Evolutionary conservation across 2,113 vertebrate species (phyloP), one percentile per base, ranked within the genome.

Genomic region (Chaetorhynchus papuensis): DNA sequence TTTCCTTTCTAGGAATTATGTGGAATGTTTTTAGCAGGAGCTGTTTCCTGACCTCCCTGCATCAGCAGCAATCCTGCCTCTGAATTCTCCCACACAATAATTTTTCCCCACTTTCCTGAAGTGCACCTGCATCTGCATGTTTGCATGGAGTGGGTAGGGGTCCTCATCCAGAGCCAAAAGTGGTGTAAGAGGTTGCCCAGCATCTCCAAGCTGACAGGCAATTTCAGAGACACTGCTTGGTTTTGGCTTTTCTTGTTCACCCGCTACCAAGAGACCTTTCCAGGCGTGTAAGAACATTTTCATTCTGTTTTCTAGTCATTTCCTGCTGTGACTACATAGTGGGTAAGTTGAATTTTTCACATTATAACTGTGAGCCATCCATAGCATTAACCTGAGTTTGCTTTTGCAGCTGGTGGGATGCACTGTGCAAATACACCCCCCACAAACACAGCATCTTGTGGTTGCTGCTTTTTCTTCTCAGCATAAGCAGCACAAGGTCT

Each of bases 251-350:
- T 63, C 42, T 41, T 71, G 30, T 52, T 89, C 31, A 50, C 39
- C 28, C 7, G 1, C 41, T 57, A 37, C 35, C 65, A 63, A 66
- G 64, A 91, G 22, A 24, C 6, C 1, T 87, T 95, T 93, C 70
- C 87, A 61, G 22, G 21, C 0, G 0, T 80, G 59, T 91, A 95
- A 96, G 13, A 92, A 50, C 11, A 61, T 90, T 84, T 96, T 98
- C 90, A 89, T 97, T 98, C 90, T 97, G 45, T 95, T 98, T 98
- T 95, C 96, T 96, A 99, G 98, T 97, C 68, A 97, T 98, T 98
- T 98, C 98, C 80, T 98, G 96, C 96, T 98, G 94, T 97, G 98
- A 98, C 97, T 98, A 96, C 97, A 65, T 98, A 92, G 98, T 95
- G 92, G 98, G 98, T 98, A 98, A 98, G 98, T 98, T 30, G 35